phyloP scores from a whole-genome alignment of 2,113 vertebrate species.

The Pica pica region DNA sequence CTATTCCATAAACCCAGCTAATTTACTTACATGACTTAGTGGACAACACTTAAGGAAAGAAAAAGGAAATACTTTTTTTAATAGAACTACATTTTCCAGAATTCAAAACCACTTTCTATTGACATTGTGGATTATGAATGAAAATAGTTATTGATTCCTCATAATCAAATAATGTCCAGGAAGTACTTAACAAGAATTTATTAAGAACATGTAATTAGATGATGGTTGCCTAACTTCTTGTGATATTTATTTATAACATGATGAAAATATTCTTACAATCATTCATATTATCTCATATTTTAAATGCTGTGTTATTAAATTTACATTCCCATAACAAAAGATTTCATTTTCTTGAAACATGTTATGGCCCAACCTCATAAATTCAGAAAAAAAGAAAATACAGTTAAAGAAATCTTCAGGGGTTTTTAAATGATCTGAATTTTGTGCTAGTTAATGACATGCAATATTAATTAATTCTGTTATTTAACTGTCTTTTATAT shows the following conservation, averaged over 20 bases:
- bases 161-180: not conserved
- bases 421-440: constrained; percentile 61
- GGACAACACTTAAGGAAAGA: not conserved
- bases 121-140: not conserved
- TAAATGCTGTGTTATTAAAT: not conserved
- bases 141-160: not conserved
- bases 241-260: not conserved
- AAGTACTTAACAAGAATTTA: not conserved
- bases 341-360: constrained; percentile 69
- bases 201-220: constrained; percentile 23
- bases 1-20: not conserved
- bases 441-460: constrained; percentile 53
- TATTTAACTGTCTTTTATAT: constrained; percentile 18
- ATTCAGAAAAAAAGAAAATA: constrained; percentile 67
- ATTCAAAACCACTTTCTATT: not conserved
- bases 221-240: not conserved
- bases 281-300: not conserved
- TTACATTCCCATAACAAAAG: constrained; percentile 49
- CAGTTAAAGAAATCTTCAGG: constrained; percentile 66
- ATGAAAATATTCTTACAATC: constrained; percentile 18
- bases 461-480: constrained; percentile 51
- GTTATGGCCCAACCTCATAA: constrained; percentile 62
- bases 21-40: not conserved
- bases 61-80: not conserved
- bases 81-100: not conserved